A percentile compares a stretch with the other conserved stretches of the same genome.
Conservation (phyloP, 2,113 vertebrate species). For the Ictalurus furcatus region DNA sequence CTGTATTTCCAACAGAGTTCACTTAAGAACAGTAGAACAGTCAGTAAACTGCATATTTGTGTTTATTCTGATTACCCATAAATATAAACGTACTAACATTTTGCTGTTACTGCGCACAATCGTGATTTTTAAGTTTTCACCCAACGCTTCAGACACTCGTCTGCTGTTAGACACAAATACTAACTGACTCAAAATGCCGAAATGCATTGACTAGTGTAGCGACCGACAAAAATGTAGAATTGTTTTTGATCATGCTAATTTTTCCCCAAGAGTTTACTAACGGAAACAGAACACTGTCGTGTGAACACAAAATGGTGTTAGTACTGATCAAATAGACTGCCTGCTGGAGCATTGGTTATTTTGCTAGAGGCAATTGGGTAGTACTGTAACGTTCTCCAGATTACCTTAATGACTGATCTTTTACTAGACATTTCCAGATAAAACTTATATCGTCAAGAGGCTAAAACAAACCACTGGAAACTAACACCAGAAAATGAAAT, state of each 20-base stretch:
- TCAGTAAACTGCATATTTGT: too few relatives aligned
- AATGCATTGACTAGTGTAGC: not conserved
- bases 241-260: not conserved
- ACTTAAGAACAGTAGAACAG: too few relatives aligned
- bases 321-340: not conserved
- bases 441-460: not conserved
- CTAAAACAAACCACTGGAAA: not conserved
- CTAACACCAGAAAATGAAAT: not conserved
- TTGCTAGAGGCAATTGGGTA: constrained; percentile 13
- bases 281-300: not conserved
- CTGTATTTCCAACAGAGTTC: too few relatives aligned
- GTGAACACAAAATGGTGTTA: not conserved
- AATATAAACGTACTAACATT: not conserved
- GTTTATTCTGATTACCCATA: not conserved
- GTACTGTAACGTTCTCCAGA: not conserved
- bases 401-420: not conserved
- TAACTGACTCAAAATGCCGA: not conserved
- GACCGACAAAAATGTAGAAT: not conserved
- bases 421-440: not conserved
- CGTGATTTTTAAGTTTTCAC: not conserved
- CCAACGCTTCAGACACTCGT: not conserved
- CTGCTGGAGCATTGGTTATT: not conserved
- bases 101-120: not conserved
- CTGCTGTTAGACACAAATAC: not conserved
- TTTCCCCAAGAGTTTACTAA: not conserved